phyloP scores from a whole-genome alignment of 2,888 invertebrate species.

The Scaptomyza polygonia region DNA sequence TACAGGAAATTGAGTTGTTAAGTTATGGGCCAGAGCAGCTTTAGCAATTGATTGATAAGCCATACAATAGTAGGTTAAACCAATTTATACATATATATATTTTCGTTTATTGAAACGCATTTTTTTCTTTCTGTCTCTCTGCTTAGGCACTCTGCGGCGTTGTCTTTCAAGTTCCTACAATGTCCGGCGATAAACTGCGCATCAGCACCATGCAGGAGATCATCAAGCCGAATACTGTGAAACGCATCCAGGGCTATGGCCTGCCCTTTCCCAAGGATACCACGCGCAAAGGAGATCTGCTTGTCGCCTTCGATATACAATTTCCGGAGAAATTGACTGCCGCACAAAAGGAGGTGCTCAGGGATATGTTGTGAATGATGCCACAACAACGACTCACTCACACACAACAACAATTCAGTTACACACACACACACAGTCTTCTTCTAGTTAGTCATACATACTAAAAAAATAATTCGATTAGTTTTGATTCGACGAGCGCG shows the following conservation, averaged over 20 bases:
- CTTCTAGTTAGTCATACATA: slow-evolving; percentile 55
- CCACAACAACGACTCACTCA: slow-evolving; percentile 21
- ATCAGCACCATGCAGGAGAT: slow-evolving; percentile 93
- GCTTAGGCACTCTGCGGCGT: slow-evolving; percentile 95
- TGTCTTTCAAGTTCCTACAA: slow-evolving; percentile 95
- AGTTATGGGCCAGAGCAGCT: slow-evolving; percentile 7
- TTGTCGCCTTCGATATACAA: slow-evolving; percentile 97
- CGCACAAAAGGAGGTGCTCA: slow-evolving; percentile 94
- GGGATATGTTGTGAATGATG: slow-evolving; percentile 91
- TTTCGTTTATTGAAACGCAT: slow-evolving; percentile 79
- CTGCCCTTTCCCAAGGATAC: slow-evolving; percentile 97
- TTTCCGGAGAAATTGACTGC: slow-evolving; percentile 94
- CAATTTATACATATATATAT: slow-evolving; percentile 45
- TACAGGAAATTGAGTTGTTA: slow-evolving; percentile 69
- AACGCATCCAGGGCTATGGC: slow-evolving; percentile 95
- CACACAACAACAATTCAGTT: slow-evolving; percentile 8
- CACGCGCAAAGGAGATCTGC: slow-evolving; percentile 94
- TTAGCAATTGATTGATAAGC: slow-evolving; percentile 67
- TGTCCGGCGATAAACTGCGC: slow-evolving; percentile 93
- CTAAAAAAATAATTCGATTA: slow-evolving; percentile 41
- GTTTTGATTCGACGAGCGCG: slow-evolving; percentile 60
- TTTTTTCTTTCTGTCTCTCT: slow-evolving; percentile 77
- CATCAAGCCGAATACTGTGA: slow-evolving; percentile 95
- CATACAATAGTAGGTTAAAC: slow-evolving; percentile 17
- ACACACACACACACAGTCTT: slow-evolving; percentile 23